Base-by-base conservation (phyloP, 2,113 vertebrate species). In the Halcyon malimbica region DNA sequence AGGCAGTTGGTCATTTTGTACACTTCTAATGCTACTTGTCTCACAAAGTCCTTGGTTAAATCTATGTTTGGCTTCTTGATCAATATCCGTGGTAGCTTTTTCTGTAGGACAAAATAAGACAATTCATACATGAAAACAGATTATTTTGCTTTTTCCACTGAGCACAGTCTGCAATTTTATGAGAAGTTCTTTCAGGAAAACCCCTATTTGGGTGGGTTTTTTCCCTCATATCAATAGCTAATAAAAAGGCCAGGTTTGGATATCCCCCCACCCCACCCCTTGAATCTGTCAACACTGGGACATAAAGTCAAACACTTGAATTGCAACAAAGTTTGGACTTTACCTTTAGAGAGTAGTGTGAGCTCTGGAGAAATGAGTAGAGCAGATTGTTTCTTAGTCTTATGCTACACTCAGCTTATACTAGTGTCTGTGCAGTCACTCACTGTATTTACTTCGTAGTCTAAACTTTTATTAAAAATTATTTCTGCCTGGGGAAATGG, bases 151-250 rank as follows among this genome's bases (percentile, higher is more conserved):
- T 81, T 51, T 69, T 93, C 42, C 37, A 28, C 16, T 65, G 16
- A 33, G 15, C 13, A n/a, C 11, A 53, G 31, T 56, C 31, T 67
- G 13, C 16, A 54, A 3, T 37, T 37, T 5, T 51, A 37, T 3
- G 7, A 87, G n/a, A 73, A 51, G 16, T 29, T 35, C 3, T 70
- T 91, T 24, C 39, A 48, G 6, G 15, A 56, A 87, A 83, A 16
- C 5, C 2, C 6, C 8, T 46, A 4, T 39, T 69, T 69, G 20
- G 2, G 3, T 46, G 10, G 16, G 13, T 1, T 2, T 70, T 65
- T 64, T 11, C 16, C 39, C 3, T 46, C 13, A 29, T 51, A 31
- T 28, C 7, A 26, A 9, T 69, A 48, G 57, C 6, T 51, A 69
- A 17, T 3, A 20, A 53, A 71, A 42, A 67, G n/a, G 8, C 13